phyloP scores from a whole-genome alignment of 2,888 invertebrate species.

The Sylvicola cinctus region DNA sequence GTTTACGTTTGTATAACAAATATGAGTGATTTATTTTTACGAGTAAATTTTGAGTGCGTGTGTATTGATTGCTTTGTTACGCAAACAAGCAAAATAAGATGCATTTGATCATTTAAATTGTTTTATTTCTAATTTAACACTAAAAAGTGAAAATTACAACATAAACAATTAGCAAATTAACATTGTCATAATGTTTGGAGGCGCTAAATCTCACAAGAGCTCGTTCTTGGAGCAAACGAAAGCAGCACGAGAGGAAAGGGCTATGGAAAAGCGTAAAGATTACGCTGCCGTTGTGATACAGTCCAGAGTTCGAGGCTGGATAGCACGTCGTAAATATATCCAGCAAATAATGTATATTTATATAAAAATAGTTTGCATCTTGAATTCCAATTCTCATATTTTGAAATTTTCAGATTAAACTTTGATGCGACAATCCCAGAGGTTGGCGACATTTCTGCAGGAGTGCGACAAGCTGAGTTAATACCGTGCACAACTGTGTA shows the following conservation, averaged over 20 bases:
- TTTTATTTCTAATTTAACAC: too few species aligned
- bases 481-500: slow-evolving; percentile 52
- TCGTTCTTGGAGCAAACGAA: slow-evolving; percentile 78
- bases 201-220: slow-evolving; percentile 43
- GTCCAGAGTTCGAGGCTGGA: slow-evolving; percentile 52
- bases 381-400: neutral
- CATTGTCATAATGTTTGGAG: slow-evolving; percentile 37
- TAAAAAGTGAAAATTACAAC: too few species aligned
- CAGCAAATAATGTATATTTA: slow-evolving; percentile 44
- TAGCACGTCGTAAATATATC: slow-evolving; percentile 41
- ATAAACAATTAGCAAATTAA: too few species aligned
- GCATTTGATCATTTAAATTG: too few species aligned
- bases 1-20: too few species aligned
- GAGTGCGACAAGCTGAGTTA: slow-evolving; percentile 23
- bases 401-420: slow-evolving; percentile 36
- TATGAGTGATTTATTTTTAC: too few species aligned
- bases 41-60: too few species aligned
- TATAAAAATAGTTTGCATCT: slow-evolving; percentile 1
- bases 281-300: slow-evolving; percentile 54
- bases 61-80: too few species aligned
- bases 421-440: slow-evolving; percentile 51
- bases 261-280: slow-evolving; percentile 62
- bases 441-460: slow-evolving; percentile 18
- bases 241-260: slow-evolving; percentile 75
- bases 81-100: too few species aligned